A percentile compares a stretch with the other conserved stretches of the same genome.
phyloP scores from a whole-genome alignment of 1,140 invertebrate species.

The Sminthurides bifidus region DNA sequence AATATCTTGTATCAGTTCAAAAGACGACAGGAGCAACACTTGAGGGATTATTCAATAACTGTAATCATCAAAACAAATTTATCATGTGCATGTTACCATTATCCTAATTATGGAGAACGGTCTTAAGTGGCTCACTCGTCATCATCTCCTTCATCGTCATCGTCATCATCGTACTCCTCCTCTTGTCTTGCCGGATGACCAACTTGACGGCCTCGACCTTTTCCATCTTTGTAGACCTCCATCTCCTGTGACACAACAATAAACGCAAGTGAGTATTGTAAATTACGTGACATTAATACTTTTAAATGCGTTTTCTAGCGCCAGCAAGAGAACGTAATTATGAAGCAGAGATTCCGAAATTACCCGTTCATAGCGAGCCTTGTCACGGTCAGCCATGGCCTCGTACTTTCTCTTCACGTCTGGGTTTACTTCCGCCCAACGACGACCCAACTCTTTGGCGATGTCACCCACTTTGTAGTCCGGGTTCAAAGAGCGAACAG shows the following conservation, averaged over 20 bases:
- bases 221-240: slow-evolving; percentile 6
- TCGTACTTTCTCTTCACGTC: slow-evolving; percentile 81
- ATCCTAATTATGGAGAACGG: slow-evolving; percentile 1
- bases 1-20: too few relatives aligned
- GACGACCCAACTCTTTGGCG: slow-evolving; percentile 90
- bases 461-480: slow-evolving; percentile 93
- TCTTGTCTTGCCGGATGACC: neutral
- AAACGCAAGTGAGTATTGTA: too few relatives aligned
- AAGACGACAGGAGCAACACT: too few relatives aligned
- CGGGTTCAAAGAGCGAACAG: slow-evolving; percentile 83
- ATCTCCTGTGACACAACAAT: slow-evolving; percentile 3
- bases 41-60: too few relatives aligned
- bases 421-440: slow-evolving; percentile 80
- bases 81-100: too few relatives aligned
- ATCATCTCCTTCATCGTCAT: slow-evolving; percentile 6
- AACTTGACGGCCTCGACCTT: neutral
- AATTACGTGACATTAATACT: too few relatives aligned
- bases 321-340: neutral
- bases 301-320: too few relatives aligned
- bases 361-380: slow-evolving; percentile 67
- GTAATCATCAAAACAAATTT: too few relatives aligned
- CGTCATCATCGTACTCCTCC: slow-evolving; percentile 4
- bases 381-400: slow-evolving; percentile 82
- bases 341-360: neutral
- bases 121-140: neutral